phyloP scores from a whole-genome alignment of 2,797 vertebrate species.

The Melanotaenia nigrans region DNA sequence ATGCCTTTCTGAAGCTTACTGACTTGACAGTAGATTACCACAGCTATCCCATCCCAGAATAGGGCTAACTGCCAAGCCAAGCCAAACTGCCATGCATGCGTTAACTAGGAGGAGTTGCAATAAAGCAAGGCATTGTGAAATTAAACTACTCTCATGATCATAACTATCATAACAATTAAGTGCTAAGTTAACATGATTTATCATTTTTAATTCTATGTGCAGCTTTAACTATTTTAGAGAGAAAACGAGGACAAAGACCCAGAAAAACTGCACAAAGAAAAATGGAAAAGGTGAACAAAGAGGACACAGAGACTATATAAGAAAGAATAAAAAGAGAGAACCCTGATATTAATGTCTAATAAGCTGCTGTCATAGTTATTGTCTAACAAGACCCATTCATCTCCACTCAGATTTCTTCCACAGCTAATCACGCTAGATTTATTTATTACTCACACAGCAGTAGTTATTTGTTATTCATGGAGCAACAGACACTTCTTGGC shows the following conservation, averaged over 20 bases:
- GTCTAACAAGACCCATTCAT: constrained; percentile 36
- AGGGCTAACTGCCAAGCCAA: no score
- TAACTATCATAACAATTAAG: neutral
- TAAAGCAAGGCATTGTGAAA: no score
- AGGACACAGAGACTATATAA: constrained; percentile 14
- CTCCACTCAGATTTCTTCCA: constrained; percentile 27
- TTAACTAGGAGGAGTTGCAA: no score
- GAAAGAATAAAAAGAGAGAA: constrained; percentile 1
- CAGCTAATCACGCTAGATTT: constrained; percentile 48
- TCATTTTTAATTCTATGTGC: constrained; percentile 20
- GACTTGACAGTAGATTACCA: no score
- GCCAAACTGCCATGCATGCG: no score
- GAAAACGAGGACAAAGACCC: constrained; percentile 8
- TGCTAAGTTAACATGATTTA: neutral
- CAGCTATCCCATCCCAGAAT: no score
- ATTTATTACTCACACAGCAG: constrained; percentile 58
- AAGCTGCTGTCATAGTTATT: constrained; percentile 24
- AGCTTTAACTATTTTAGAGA: constrained; percentile 18
- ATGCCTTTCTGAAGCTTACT: neutral
- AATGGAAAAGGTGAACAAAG: constrained; percentile 23
- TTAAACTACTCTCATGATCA: no score
- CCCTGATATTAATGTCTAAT: constrained; percentile 8
- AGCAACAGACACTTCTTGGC: constrained; percentile 45
- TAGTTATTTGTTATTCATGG: constrained; percentile 51
- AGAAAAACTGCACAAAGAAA: constrained; percentile 29